A percentile compares a stretch with the other conserved stretches of the same genome.
These are phyloP conservation scores for Beroe forskalii DNA, from an alignment of 37 sponge, comb jelly and placozoan species.

Conservation along the genomic window DNA sequence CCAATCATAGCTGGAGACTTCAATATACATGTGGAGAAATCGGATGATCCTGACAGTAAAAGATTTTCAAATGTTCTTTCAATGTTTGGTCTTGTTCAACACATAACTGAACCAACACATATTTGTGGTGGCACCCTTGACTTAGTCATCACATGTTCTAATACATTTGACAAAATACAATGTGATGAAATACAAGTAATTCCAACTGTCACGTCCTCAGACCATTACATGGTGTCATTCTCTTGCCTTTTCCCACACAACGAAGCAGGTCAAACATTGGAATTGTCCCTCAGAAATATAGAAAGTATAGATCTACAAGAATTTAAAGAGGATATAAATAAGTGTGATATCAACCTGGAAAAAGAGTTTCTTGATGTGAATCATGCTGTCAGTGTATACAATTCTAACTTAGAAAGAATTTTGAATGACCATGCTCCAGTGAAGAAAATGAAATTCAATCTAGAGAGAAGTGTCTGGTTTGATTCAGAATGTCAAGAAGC, in stretches of 20 bases:
- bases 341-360: neutral
- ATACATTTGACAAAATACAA: neutral
- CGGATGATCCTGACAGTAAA: too few species aligned
- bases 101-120: too few species aligned
- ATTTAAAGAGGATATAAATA: neutral
- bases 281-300: neutral
- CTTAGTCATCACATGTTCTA: too few species aligned
- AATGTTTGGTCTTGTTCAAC: too few species aligned
- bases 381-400: neutral
- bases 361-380: neutral
- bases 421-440: neutral
- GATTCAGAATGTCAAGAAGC: neutral
- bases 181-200: neutral
- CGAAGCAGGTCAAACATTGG: neutral
- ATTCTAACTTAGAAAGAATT: neutral
- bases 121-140: too few species aligned
- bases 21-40: too few species aligned
- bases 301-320: neutral
- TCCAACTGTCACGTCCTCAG: neutral
- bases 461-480: neutral
- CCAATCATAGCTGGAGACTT: too few species aligned
- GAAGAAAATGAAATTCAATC: neutral
- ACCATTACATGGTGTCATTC: neutral
- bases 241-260: neutral
- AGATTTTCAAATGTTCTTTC: too few species aligned